Conservation (phyloP, 2,888 invertebrate genomes). For the Thereva unica region DNA sequence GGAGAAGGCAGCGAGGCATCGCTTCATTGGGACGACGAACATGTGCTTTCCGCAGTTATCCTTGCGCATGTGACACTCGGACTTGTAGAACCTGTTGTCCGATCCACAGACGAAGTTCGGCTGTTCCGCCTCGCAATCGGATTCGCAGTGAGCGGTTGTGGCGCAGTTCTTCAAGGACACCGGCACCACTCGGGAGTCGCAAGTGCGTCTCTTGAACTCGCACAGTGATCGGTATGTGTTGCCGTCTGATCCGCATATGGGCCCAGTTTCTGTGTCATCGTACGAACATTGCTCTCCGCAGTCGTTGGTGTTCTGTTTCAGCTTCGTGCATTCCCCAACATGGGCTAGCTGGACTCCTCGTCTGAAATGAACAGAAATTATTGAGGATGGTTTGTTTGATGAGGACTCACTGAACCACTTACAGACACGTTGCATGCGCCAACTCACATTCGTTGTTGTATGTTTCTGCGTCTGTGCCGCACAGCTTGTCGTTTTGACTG, state of each 20-base stretch:
- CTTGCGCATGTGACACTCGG: constrained; percentile 88
- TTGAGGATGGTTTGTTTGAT: not conserved
- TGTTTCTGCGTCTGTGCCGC: constrained; percentile 85
- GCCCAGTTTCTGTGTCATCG: constrained; percentile 65
- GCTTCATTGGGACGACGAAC: constrained; percentile 86
- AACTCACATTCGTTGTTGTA: constrained; percentile 83
- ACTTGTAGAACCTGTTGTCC: constrained; percentile 86
- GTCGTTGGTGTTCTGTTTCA: constrained; percentile 61
- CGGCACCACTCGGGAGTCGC: constrained; percentile 82
- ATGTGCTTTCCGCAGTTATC: constrained; percentile 91
- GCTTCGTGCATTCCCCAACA: constrained; percentile 81
- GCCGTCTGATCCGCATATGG: constrained; percentile 88
- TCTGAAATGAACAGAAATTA: constrained; percentile 58
- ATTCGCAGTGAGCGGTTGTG: constrained; percentile 80
- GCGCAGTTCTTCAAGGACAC: constrained; percentile 83
- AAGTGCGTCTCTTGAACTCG: constrained; percentile 79
- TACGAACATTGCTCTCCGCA: constrained; percentile 64
- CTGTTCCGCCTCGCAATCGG: constrained; percentile 60
- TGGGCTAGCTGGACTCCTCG: constrained; percentile 87
- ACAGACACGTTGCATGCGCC: constrained; percentile 83
- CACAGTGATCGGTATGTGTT: constrained; percentile 88
- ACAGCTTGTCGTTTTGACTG: constrained; percentile 74
- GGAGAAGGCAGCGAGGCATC: constrained; percentile 82
- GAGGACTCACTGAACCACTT: constrained; percentile 54
- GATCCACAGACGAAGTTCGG: constrained; percentile 79